Percentiles rank a stretch among this genome's conserved stretches.
Evolutionary conservation across 2,113 vertebrate species (phyloP).

Genomic region (Ictalurus punctatus): DNA sequence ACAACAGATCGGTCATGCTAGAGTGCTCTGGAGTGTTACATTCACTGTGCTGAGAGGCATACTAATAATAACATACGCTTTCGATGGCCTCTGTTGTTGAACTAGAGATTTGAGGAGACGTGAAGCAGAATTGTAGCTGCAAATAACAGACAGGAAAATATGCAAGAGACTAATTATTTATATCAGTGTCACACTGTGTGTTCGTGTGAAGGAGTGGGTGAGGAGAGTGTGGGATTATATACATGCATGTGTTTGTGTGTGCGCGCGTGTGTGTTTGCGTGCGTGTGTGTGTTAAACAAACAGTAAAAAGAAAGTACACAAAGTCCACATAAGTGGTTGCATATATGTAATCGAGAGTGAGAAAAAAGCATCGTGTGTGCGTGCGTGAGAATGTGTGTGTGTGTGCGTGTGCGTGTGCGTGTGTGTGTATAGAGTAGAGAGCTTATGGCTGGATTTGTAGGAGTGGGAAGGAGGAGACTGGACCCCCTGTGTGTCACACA

Average conservation of each 20-base stretch:
- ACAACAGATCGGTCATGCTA: constrained; percentile 6
- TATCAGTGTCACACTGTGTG: background rate
- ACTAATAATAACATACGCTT: background rate
- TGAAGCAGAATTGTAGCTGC: background rate
- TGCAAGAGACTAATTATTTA: background rate
- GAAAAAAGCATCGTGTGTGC: background rate
- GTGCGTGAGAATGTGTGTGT: constrained; percentile 37
- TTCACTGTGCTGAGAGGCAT: background rate
- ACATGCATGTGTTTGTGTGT: constrained; percentile 12
- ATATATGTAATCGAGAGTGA: background rate
- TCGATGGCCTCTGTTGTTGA: constrained; percentile 33
- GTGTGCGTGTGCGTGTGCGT: constrained; percentile 43
- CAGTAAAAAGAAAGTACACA: constrained; percentile 2
- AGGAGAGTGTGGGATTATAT: background rate
- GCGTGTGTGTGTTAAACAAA: constrained; percentile 26
- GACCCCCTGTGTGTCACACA: constrained; percentile 69
- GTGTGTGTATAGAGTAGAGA: constrained; percentile 28
- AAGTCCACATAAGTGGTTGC: constrained; percentile 10
- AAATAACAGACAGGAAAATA: constrained; percentile 4
- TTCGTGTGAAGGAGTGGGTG: background rate
- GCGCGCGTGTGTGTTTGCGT: constrained; percentile 27
- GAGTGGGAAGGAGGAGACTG: constrained; percentile 71
- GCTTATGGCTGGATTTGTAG: constrained; percentile 63
- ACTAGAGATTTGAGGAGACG: constrained; percentile 10
- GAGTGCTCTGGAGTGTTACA: background rate